Evolutionary conservation across 30 jellyfish, hydroid and myxozoan genomes (phyloP).

Genomic region (Turritopsis dohrnii): DNA sequence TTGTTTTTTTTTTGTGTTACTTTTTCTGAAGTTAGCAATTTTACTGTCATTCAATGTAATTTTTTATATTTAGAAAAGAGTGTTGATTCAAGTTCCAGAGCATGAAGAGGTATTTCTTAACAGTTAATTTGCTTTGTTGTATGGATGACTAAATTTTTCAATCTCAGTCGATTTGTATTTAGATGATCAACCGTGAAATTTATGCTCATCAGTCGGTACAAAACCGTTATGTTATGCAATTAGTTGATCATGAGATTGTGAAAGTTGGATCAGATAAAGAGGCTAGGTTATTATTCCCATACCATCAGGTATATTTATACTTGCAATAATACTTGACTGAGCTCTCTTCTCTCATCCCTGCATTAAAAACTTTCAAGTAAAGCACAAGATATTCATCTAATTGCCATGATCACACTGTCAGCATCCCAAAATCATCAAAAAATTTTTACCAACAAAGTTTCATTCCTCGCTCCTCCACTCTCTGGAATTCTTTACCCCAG

Average conservation of each 20-base stretch:
- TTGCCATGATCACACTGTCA: no score
- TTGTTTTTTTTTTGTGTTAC: no score
- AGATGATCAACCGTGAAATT: slow-evolving; percentile 90
- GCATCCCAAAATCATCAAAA: no score
- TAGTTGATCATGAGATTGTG: slow-evolving; percentile 81
- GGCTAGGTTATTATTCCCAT: slow-evolving; percentile 92
- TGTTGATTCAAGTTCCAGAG: slow-evolving; percentile 82
- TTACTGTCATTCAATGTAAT: no score
- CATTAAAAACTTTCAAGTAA: no score
- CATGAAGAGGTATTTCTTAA: slow-evolving; percentile 69
- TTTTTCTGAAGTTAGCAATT: no score
- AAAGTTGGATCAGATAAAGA: slow-evolving; percentile 54
- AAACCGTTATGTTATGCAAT: slow-evolving; percentile 82
- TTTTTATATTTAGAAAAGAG: slow-evolving; percentile 68
- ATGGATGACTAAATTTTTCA: background rate
- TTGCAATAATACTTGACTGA: background rate
- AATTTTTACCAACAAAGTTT: no score
- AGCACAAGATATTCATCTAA: no score
- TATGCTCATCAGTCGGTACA: slow-evolving; percentile 60
- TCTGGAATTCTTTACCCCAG: no score
- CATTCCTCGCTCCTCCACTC: no score
- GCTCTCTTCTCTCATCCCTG: no score
- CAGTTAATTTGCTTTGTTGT: background rate
- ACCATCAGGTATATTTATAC: slow-evolving; percentile 43
- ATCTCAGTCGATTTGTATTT: background rate